phyloP scores from a whole-genome alignment of 2,888 invertebrate genomes.

The Hermaeophaga mercurialis region DNA sequence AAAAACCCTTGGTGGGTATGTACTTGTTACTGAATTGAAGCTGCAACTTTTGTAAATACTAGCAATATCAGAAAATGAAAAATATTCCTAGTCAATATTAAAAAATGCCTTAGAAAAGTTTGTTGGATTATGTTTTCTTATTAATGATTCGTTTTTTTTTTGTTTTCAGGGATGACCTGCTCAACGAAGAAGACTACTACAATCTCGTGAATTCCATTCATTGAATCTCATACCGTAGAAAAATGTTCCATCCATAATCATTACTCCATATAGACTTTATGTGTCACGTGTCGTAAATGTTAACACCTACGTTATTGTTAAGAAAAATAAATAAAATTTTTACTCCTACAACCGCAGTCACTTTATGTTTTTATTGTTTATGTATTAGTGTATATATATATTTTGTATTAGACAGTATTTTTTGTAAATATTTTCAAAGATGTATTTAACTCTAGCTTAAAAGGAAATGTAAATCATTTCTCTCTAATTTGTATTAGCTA shows the following conservation, averaged over 20 bases:
- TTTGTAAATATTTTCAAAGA: background rate
- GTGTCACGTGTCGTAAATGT: constrained; percentile 26
- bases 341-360: constrained; percentile 15
- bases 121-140: too few species aligned
- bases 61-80: too few species aligned
- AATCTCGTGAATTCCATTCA: constrained; percentile 46
- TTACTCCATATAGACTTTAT: constrained; percentile 23
- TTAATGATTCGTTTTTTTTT: constrained; percentile 22
- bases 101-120: too few species aligned
- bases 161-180: constrained; percentile 43
- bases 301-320: constrained; percentile 23
- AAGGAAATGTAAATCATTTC: too few species aligned
- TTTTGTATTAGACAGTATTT: background rate
- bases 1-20: too few species aligned
- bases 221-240: constrained; percentile 32
- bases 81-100: too few species aligned
- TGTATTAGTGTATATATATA: background rate
- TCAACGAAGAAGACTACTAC: constrained; percentile 51
- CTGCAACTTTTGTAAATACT: too few species aligned
- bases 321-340: constrained; percentile 13
- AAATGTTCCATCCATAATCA: constrained; percentile 27
- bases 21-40: too few species aligned
- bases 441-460: too few species aligned
- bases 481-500: too few species aligned
- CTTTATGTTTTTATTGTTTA: background rate